Conservation (phyloP, 2,113 vertebrate species). For the Echinops telfairi region DNA sequence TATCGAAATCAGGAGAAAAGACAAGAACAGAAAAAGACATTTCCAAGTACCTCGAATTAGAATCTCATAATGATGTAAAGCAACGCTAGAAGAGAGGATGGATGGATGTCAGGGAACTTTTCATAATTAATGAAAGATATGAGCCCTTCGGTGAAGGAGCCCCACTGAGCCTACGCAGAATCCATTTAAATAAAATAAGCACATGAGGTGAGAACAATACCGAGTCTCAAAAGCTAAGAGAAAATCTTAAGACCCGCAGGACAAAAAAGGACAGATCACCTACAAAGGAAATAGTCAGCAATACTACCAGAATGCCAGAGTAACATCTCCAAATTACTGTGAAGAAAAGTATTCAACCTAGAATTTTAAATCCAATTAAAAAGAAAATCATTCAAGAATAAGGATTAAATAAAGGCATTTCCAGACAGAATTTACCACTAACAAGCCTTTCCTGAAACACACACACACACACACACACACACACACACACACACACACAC, state of each 20-base stretch:
- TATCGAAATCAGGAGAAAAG: not conserved
- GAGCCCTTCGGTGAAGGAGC: slow-evolving; percentile 2
- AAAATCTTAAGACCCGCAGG: not conserved
- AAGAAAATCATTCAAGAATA: not conserved
- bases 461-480: too few relatives aligned
- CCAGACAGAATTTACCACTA: slow-evolving; percentile 1
- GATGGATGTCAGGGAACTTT: not conserved
- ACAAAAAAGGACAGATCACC: not conserved
- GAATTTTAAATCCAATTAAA: slow-evolving; percentile 32
- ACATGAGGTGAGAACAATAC: not conserved
- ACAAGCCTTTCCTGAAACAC: not conserved
- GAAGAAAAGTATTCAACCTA: not conserved
- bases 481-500: not conserved
- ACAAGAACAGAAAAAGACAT: not conserved
- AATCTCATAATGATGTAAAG: slow-evolving; percentile 21
- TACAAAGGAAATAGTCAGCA: not conserved
- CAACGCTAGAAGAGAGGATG: not conserved
- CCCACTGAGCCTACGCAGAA: not conserved
- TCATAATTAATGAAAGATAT: not conserved
- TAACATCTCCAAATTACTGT: not conserved
- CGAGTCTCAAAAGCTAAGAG: not conserved
- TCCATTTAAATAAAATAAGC: slow-evolving; percentile 20
- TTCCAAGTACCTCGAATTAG: not conserved
- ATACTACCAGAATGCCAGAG: not conserved
- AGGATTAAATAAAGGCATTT: slow-evolving; percentile 19